A percentile compares a stretch with the other conserved stretches of the same genome.
phyloP scores from a whole-genome alignment of 2,113 vertebrate genomes.

The Cryptoleucopteryx plumbea region DNA sequence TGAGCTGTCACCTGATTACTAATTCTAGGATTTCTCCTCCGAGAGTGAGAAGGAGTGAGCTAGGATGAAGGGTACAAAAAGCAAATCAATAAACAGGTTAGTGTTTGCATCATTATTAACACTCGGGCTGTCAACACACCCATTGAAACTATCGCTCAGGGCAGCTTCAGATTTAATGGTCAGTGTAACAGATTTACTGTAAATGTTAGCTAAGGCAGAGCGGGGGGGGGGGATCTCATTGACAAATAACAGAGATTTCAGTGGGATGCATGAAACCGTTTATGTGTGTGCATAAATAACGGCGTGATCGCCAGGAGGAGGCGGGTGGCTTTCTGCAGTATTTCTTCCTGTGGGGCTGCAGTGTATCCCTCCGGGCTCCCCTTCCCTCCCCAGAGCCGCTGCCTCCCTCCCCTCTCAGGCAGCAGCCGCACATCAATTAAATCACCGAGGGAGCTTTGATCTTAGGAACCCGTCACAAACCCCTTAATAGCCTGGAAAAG shows the following conservation, averaged over 20 bases:
- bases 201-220: conserved; percentile 74
- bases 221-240: conserved; percentile 27
- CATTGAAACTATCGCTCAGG: conserved; percentile 77
- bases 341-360: not conserved
- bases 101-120: conserved; percentile 82
- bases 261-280: conserved; percentile 58
- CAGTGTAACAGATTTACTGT: conserved; percentile 82
- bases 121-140: conserved; percentile 76
- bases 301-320: not conserved
- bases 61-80: conserved; percentile 81
- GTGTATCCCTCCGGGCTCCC: not conserved
- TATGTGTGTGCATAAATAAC: conserved; percentile 72
- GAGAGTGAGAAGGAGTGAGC: conserved; percentile 76
- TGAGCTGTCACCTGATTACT: conserved; percentile 81
- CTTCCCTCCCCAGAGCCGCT: not conserved
- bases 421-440: not conserved
- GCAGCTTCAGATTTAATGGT: conserved; percentile 78
- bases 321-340: not conserved
- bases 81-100: conserved; percentile 86
- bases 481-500: not conserved
- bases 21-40: conserved; percentile 78
- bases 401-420: not conserved
- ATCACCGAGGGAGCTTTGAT: not conserved
- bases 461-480: not conserved
- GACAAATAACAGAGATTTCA: conserved; percentile 67